Percentiles rank a stretch among this genome's conserved stretches.
phyloP scores from a whole-genome alignment of 2,888 invertebrate species.

The Caenorhabditis sinica region DNA sequence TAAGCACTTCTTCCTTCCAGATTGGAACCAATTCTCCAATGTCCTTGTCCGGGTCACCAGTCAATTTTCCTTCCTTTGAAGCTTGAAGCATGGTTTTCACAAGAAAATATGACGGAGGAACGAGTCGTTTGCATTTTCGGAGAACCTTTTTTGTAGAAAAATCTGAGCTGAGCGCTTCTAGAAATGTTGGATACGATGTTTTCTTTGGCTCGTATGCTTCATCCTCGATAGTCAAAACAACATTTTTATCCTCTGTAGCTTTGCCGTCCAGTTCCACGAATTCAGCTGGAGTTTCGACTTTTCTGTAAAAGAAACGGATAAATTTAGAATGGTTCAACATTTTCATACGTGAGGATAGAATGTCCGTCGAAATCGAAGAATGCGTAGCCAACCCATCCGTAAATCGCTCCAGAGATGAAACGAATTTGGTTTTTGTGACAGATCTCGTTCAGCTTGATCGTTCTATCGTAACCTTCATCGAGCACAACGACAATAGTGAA shows the following conservation, averaged over 20 bases:
- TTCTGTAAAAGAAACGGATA: slow-evolving; percentile 28
- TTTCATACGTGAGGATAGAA: slow-evolving; percentile 88
- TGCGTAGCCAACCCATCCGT: slow-evolving; percentile 93
- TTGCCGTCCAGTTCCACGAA: not conserved
- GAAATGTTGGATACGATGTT: slow-evolving; percentile 71
- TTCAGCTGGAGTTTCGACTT: slow-evolving; percentile 11
- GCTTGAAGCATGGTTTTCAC: slow-evolving; percentile 69
- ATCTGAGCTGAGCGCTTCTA: slow-evolving; percentile 73
- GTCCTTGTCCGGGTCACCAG: slow-evolving; percentile 46
- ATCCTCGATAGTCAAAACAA: slow-evolving; percentile 19
- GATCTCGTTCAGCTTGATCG: slow-evolving; percentile 71
- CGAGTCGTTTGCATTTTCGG: slow-evolving; percentile 66
- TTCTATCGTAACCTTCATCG: slow-evolving; percentile 87
- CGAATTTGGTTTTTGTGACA: slow-evolving; percentile 85
- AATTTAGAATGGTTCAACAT: not conserved
- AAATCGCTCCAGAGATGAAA: slow-evolving; percentile 92
- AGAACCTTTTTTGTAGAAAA: slow-evolving; percentile 68
- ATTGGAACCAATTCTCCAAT: slow-evolving; percentile 51
- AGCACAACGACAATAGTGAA: slow-evolving; percentile 93
- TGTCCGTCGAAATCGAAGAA: slow-evolving; percentile 91
- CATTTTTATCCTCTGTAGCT: not conserved
- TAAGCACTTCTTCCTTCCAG: slow-evolving; percentile 59
- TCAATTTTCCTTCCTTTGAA: slow-evolving; percentile 50
- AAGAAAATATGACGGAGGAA: slow-evolving; percentile 69
- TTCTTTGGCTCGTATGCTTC: slow-evolving; percentile 38